Evolutionary conservation across 1,140 invertebrate species (phyloP).

Genomic region (Neomicropteryx cornuta): DNA sequence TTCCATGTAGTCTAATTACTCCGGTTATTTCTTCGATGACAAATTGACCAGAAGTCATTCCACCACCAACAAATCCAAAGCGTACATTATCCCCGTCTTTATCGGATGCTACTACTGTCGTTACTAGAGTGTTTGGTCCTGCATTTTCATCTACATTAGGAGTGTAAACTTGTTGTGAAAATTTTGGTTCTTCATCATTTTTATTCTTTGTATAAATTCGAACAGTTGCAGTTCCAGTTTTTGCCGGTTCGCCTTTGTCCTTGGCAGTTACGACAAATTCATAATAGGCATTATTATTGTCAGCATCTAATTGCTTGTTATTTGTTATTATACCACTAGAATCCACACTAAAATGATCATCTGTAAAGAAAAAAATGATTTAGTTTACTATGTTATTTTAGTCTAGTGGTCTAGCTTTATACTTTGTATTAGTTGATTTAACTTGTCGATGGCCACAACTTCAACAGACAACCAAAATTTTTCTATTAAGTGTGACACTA

Average conservation of each 20-base stretch:
- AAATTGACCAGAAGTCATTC: conserved; percentile 81
- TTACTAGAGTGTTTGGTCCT: conserved; percentile 85
- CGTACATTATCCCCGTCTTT: conserved; percentile 92
- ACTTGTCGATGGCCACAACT: no score
- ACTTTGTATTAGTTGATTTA: no score
- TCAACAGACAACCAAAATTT: no score
- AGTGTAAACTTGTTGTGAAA: conserved; percentile 92
- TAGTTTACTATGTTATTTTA: no score
- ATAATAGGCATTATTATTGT: conserved; percentile 94
- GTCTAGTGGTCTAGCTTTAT: no score
- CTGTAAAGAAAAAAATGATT: conserved; percentile 33
- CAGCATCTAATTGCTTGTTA: conserved; percentile 86
- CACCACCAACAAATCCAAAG: conserved; percentile 87
- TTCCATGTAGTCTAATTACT: conserved; percentile 79
- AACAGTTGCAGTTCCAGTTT: conserved; percentile 85
- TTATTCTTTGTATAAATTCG: conserved; percentile 92
- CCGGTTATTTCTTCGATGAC: conserved; percentile 93
- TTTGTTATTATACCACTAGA: conserved; percentile 84
- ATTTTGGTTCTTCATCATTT: conserved; percentile 93
- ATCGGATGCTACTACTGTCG: conserved; percentile 89
- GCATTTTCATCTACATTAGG: conserved; percentile 94
- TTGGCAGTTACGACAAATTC: conserved; percentile 87
- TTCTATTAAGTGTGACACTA: no score
- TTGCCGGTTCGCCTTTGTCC: conserved; percentile 85
- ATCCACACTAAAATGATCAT: conserved; percentile 89